Evolutionary conservation across 2,888 invertebrate genomes (phyloP), one percentile per base, ranked within the genome.

Genomic region (Didymodactylos carnosus): DNA sequence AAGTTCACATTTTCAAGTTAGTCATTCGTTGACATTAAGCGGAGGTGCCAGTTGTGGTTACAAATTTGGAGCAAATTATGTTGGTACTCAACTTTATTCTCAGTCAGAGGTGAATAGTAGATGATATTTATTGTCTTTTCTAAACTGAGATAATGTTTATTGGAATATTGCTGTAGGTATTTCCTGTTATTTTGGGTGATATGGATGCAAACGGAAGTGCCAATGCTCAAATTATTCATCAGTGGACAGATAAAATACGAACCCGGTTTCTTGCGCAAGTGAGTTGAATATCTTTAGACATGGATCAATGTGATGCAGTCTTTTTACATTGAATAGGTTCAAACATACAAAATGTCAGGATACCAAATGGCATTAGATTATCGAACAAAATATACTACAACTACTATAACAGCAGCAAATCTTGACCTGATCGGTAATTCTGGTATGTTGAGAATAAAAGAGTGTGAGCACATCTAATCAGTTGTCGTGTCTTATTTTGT

Each of bases 1-100:
- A 69, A 95, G 93, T 81, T 94, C 93, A 85, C 94, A 97, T 83
- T 95, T 95, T 83, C 94, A 98, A 87, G 90, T 98, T 80, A 91
- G 92, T 70, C 98, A 98, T 84, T 92, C 94, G 11, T 86, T 98
- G 71, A 93, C 91, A 79, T 80, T 86, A 77, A 89, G 94, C 88
- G 91, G 91, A 81, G 89, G 90, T 72, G 86, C 89, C 46, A 89
- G 89, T 75, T 90, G 90, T 76, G 94, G 95, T 1, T 87, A 86
- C 78, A 89, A 93, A 79, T 90, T 99, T 82, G 95, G 95, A 73
- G 93, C 93, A 19, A 98, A 97, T 6, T 99, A 94, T 84, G 94
- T 97, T 72, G 98, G 98, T 76, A 90, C 90, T 29, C 91, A 92
- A 81, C 92, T 94, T 84, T 88, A 89, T 77, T 88, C 90, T 27